Evolutionary conservation across 2,888 invertebrate genomes (phyloP).

Genomic region (Sarcophaga subvicina): DNA sequence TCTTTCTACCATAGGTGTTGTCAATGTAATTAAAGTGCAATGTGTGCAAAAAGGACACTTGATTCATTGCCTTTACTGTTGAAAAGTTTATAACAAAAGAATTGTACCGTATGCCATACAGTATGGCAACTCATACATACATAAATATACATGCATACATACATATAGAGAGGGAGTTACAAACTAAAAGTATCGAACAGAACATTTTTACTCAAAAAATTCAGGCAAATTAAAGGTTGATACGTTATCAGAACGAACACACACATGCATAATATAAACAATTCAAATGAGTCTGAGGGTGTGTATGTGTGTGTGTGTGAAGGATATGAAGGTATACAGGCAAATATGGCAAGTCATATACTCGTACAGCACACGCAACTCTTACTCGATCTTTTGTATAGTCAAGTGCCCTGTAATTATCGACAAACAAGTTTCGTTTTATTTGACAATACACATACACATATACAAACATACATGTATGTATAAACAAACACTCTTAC

Average conservation of each 20-base stretch:
- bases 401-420: conserved; percentile 71
- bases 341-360: background rate
- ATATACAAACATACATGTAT: background rate
- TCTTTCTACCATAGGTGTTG: conserved; percentile 56
- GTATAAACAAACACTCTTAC: background rate
- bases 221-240: conserved; percentile 64
- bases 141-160: too few species aligned
- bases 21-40: conserved; percentile 71
- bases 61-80: conserved; percentile 54
- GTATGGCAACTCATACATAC: too few species aligned
- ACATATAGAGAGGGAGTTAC: background rate
- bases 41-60: conserved; percentile 62
- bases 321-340: conserved; percentile 27
- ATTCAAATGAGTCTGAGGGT: background rate
- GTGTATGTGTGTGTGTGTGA: conserved; percentile 1
- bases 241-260: conserved; percentile 61
- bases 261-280: conserved; percentile 61
- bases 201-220: conserved; percentile 36
- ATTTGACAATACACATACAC: conserved; percentile 39
- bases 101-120: background rate
- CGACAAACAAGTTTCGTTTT: conserved; percentile 71
- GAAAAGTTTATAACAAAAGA: conserved; percentile 49
- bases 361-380: conserved; percentile 21
- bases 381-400: conserved; percentile 20
- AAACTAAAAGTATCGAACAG: conserved; percentile 44